Base-by-base conservation (phyloP, 1,140 invertebrate species). In the Ruditapes philippinarum region DNA sequence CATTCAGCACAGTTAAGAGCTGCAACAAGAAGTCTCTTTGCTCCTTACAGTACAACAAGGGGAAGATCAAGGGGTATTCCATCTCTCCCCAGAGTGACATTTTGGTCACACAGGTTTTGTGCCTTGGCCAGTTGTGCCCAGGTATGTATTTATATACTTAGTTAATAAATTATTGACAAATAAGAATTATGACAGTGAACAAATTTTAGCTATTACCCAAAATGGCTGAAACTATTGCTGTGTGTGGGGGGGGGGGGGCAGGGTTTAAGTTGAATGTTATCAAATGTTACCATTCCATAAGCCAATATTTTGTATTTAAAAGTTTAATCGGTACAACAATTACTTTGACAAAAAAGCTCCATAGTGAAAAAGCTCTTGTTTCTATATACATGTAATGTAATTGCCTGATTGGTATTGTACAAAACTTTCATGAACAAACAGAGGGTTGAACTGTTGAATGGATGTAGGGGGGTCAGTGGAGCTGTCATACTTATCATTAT, bases 71-170 rank as follows among this genome's bases (percentile, higher is more conserved):
- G 74, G 40, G 68, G 68, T 40, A 78, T 51, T 45, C n/a, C 74
- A 78, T 36, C 74, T 22, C 17, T 33, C 28, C 74, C 74, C 33
- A 49, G 42, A 78, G 74, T 78, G 25, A 78, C 74, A 49, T 78
- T 51, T 78, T 78, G 74, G 74, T 28, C 74, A 51, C 74, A 78
- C 28, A 78, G 74, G 49, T 78, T 78, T 78, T 78, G 74, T 54
- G 42, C 49, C 31, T 78, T 78, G 74, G 40, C 74, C 22, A 45
- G 49, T 36, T 49, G 74, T 78, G 40, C 31, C 42, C 74, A 78
- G 74, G 74, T 78, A 78, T 78, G 74, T 78, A 78, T 25, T 40
- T 78, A 73, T 17, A 38, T 73, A n/a, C n/a, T n/a, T n/a, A n/a
- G n/a, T n/a, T n/a, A n/a, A n/a, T n/a, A n/a, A n/a, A n/a, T n/a